These are phyloP conservation scores for Diaprepes abbreviatus DNA, from an alignment of 2,888 invertebrate genomes.

Conservation along the genomic window DNA sequence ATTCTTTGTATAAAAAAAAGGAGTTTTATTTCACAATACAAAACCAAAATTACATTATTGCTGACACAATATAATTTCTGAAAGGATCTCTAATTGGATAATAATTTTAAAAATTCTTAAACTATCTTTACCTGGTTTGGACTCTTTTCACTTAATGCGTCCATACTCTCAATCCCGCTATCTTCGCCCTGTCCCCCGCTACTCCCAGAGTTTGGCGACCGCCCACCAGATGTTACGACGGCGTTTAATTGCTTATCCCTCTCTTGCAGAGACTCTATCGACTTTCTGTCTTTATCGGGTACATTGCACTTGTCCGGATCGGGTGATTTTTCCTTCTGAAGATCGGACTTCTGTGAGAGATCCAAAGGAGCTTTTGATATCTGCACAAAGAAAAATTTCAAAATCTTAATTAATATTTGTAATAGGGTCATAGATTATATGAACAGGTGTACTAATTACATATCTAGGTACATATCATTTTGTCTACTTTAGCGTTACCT, in stretches of 20 bases:
- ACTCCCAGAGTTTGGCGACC: constrained; percentile 65
- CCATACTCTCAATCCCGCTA: constrained; percentile 94
- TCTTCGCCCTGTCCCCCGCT: constrained; percentile 79
- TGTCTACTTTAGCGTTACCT: constrained; percentile 50
- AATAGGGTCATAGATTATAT: too few relatives aligned
- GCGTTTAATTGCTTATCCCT: constrained; percentile 51
- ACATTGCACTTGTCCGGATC: constrained; percentile 64
- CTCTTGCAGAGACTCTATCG: constrained; percentile 50
- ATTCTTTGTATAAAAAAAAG: too few relatives aligned
- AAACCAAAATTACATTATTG: too few relatives aligned
- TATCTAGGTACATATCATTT: too few relatives aligned
- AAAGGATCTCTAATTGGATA: too few relatives aligned
- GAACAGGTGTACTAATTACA: too few relatives aligned
- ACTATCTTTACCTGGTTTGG: constrained; percentile 54
- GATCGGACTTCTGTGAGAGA: constrained; percentile 8
- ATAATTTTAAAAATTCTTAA: too few relatives aligned
- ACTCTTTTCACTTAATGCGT: constrained; percentile 90
- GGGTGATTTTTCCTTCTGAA: constrained; percentile 62
- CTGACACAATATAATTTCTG: too few relatives aligned
- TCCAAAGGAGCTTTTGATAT: constrained; percentile 51
- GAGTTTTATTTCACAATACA: too few relatives aligned
- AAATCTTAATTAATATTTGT: too few relatives aligned
- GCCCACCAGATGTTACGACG: constrained; percentile 52
- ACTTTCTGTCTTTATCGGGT: constrained; percentile 62
- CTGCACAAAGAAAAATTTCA: too few relatives aligned